Base-by-base conservation (phyloP, 2,113 vertebrate genomes). In the Elanoides forficatus region DNA sequence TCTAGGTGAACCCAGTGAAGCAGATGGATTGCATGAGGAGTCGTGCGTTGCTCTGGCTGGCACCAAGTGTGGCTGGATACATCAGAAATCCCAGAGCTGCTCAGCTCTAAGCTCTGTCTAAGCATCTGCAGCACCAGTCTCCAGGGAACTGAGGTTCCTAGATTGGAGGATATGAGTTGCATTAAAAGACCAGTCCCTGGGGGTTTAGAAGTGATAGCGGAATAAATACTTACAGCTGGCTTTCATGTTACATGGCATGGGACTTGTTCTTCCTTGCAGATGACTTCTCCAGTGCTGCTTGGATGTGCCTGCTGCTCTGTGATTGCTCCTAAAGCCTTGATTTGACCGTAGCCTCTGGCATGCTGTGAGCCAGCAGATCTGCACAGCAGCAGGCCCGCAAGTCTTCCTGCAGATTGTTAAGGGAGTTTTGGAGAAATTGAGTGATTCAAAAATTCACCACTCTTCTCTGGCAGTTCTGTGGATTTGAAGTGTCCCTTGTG, bases 311-410 rank as follows among this genome's bases (percentile, higher is more conserved):
- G 53, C 76, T 81, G 29, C 72, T 86, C 62, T 90, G 67, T 59
- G 45, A 34, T 67, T 72, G 48, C 62, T 93, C 56, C 60, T 65
- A 43, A 85, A 95, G 70, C 88, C 79, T 91, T 73, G 30, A 65
- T 91, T 91, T 93, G 81, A 71, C n/a, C 56, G 68, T 70, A 94
- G 92, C 68, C 60, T 93, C 85, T 79, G 70, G 59, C 4, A 0
- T 68, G 66, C 68, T 95, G 71, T 83, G 75, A 79, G 93, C 75
- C 88, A 92, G 42, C 74, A 87, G 81, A 68, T 78, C 32, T 18
- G 30, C 29, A 7, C 43, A 87, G 75, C 79, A 88, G 81, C 79
- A 68, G 52, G 59, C 48, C 56, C 30, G 13, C 74, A 29, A 26
- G 48, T 36, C 55, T 86, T 86, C 53, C 48, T 84, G 55, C 48